These are phyloP conservation scores for Oxyruncus cristatus DNA, from an alignment of 2,113 vertebrate species.

Conservation along the genomic window DNA sequence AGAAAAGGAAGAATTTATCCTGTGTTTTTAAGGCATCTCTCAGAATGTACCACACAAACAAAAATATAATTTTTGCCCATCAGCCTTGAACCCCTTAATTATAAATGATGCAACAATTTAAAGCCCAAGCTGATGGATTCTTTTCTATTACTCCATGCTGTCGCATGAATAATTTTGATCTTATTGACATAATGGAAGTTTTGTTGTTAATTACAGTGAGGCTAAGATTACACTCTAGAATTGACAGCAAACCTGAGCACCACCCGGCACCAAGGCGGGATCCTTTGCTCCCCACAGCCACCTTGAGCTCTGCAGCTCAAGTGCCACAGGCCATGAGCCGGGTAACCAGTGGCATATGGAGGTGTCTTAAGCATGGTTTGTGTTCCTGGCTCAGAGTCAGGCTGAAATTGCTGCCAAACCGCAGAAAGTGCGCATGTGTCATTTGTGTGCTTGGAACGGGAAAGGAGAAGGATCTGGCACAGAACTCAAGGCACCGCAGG, in stretches of 20 bases:
- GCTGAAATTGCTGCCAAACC: background rate
- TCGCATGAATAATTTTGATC: background rate
- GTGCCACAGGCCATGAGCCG: background rate
- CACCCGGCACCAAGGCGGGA: rapidly evolving
- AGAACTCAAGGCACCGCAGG: background rate
- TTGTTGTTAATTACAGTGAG: background rate
- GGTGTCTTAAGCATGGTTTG: background rate
- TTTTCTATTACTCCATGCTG: background rate
- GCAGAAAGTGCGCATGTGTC: background rate
- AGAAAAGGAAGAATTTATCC: background rate
- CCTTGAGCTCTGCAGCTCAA: background rate
- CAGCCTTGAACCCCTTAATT: background rate
- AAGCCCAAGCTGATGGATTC: background rate
- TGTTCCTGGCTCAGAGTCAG: background rate
- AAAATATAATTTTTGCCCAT: background rate
- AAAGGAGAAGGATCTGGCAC: background rate
- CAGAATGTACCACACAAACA: background rate
- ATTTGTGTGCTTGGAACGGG: background rate
- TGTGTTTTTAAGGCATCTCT: background rate
- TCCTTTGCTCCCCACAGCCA: background rate
- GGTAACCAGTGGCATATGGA: background rate
- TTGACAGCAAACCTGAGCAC: background rate
- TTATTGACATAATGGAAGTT: background rate
- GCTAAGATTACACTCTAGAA: background rate
- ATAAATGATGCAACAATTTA: background rate